phyloP scores from a whole-genome alignment of 2,797 vertebrate genomes.

The Brachymystax lenok region DNA sequence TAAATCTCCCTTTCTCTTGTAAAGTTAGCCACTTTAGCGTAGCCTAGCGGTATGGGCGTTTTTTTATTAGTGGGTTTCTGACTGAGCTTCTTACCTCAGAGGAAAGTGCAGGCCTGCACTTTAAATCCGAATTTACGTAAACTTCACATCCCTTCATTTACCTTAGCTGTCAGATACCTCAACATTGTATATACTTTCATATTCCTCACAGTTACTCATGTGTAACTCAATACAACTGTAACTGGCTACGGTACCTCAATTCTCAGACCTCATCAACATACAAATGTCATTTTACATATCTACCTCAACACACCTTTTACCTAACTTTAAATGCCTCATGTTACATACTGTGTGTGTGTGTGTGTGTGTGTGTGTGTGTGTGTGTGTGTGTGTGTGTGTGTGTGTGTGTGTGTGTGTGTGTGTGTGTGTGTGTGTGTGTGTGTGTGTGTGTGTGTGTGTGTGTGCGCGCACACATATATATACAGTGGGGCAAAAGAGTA shows the following conservation, averaged over 20 bases:
- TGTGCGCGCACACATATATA: too few relatives aligned
- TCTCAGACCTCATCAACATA: not conserved
- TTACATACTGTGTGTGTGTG: too few relatives aligned
- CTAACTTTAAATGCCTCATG: not conserved
- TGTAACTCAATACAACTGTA: not conserved
- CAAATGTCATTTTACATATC: not conserved
- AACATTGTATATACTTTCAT: not conserved
- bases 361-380: too few relatives aligned
- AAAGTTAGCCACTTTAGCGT: constrained; percentile 34
- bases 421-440: too few relatives aligned
- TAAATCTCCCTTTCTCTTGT: constrained; percentile 35
- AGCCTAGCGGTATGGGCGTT: constrained; percentile 39
- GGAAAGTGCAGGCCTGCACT: too few relatives aligned
- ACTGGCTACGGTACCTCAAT: not conserved
- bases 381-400: too few relatives aligned
- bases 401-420: too few relatives aligned
- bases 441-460: too few relatives aligned
- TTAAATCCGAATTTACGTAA: constrained; percentile 32
- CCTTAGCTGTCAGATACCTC: not conserved
- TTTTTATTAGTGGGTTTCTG: constrained; percentile 34
- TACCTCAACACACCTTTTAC: not conserved
- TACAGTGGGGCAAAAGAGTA: too few relatives aligned
- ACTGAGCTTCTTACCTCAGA: constrained; percentile 43
- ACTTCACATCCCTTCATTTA: not conserved
- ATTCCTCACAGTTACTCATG: not conserved